Percentiles rank a stretch among this genome's conserved stretches.
Evolutionary conservation across 1,140 invertebrate species (phyloP).

Genomic region (Drosophila paulistorum): DNA sequence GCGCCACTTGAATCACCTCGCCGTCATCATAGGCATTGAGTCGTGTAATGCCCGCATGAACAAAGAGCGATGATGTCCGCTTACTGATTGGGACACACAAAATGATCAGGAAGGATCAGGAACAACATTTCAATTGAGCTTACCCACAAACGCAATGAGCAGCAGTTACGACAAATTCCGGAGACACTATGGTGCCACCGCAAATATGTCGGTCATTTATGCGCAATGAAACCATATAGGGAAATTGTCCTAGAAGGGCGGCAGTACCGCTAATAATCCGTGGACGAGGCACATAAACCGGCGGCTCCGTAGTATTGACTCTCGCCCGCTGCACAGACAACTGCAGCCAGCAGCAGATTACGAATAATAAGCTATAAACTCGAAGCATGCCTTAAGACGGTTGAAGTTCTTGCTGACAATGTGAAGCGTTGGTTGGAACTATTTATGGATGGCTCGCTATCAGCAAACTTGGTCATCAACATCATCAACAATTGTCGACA

Average conservation of each 20-base stretch:
- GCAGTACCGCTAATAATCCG: slow-evolving; percentile 84
- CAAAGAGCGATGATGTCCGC: background rate
- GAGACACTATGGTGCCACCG: slow-evolving; percentile 85
- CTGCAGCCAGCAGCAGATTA: background rate
- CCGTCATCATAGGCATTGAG: slow-evolving; percentile 41
- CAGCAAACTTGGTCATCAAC: background rate
- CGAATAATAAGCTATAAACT: background rate
- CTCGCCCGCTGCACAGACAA: background rate
- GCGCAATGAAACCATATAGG: slow-evolving; percentile 84
- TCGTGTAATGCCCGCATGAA: slow-evolving; percentile 55
- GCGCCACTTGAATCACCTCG: slow-evolving; percentile 35
- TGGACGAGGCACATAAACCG: slow-evolving; percentile 12
- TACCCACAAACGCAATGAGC: slow-evolving; percentile 84
- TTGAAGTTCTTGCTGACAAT: background rate
- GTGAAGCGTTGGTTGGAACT: background rate
- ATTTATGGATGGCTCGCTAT: slow-evolving; percentile 1
- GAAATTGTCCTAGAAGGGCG: slow-evolving; percentile 81
- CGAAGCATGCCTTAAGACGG: background rate
- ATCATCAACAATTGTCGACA: background rate
- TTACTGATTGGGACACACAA: background rate
- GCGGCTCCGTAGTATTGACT: background rate
- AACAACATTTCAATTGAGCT: slow-evolving; percentile 16
- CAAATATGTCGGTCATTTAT: slow-evolving; percentile 82
- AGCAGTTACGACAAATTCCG: slow-evolving; percentile 84
- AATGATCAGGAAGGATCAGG: no score